Percentiles rank a stretch among this genome's conserved stretches.
Evolutionary conservation across 92 coral and sea anemone genomes (phyloP).

Genomic region (Zoanthus sociatus): DNA sequence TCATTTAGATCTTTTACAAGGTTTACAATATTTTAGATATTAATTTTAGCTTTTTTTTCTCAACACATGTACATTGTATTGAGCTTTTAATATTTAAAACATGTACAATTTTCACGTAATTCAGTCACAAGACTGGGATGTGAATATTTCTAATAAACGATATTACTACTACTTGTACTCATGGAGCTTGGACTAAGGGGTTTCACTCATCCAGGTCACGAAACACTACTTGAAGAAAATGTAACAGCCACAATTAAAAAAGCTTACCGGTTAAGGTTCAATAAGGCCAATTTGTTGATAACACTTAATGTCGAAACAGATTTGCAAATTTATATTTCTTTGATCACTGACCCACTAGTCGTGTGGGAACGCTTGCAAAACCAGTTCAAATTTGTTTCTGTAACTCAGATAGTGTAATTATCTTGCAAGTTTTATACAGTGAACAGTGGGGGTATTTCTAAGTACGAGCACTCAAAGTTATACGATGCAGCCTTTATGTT

Average conservation of each 20-base stretch:
- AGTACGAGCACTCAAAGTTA: too few species aligned
- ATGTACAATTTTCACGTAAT: too few species aligned
- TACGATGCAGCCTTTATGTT: too few species aligned
- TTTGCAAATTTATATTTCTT: conserved; percentile 34
- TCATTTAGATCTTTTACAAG: too few species aligned
- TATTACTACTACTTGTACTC: conserved; percentile 34
- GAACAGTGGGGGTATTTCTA: too few species aligned
- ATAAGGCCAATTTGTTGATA: conserved; percentile 48
- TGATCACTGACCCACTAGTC: conserved; percentile 16
- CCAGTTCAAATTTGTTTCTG: conserved; percentile 47
- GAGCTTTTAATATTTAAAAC: too few species aligned
- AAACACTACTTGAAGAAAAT: conserved; percentile 39
- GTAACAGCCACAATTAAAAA: conserved; percentile 24
- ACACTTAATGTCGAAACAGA: conserved; percentile 47
- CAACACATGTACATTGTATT: too few species aligned
- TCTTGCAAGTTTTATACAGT: conserved; percentile 33
- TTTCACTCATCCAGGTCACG: conserved; percentile 56
- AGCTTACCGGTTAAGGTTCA: conserved; percentile 45
- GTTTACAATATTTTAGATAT: too few species aligned
- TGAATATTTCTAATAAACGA: too few species aligned
- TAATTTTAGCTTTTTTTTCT: too few species aligned
- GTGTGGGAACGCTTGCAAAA: conserved; percentile 31
- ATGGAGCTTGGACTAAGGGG: conserved; percentile 80
- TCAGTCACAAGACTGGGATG: too few species aligned
- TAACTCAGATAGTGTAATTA: conserved; percentile 33